These are phyloP conservation scores for Gavia stellata DNA, from an alignment of 2,113 vertebrate species.

Conservation along the genomic window DNA sequence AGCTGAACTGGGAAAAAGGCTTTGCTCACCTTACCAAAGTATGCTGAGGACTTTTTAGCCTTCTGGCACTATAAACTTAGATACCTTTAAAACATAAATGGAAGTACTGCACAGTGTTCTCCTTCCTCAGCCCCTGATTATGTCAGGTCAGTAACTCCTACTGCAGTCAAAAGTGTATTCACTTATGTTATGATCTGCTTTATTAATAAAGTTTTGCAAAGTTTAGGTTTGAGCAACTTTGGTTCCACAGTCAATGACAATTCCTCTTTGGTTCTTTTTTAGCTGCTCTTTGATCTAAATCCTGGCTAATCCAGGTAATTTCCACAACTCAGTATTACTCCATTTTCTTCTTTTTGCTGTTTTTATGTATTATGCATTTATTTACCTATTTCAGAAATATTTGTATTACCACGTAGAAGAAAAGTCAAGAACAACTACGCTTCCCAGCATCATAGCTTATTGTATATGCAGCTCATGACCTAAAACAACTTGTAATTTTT, in stretches of 20 bases:
- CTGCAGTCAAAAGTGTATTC: not conserved
- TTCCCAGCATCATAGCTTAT: not conserved
- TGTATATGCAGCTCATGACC: not conserved
- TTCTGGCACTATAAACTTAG: not conserved
- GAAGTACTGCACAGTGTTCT: not conserved
- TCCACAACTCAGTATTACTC: not conserved
- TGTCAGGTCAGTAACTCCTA: not conserved
- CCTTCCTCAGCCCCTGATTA: not conserved
- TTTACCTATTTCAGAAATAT: not conserved
- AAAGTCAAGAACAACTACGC: not conserved
- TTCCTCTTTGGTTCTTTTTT: not conserved
- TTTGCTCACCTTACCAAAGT: not conserved
- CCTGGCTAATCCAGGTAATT: not conserved
- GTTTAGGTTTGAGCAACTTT: not conserved
- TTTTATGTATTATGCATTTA: not conserved
- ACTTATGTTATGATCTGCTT: not conserved
- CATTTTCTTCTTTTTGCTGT: not conserved
- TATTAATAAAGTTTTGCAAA: not conserved
- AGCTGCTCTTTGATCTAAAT: not conserved
- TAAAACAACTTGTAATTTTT: not conserved
- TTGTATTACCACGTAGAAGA: not conserved
- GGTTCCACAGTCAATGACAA: not conserved
- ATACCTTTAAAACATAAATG: not conserved
- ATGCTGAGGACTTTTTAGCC: not conserved
- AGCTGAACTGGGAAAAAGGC: not conserved